phyloP scores from a whole-genome alignment of 2,113 vertebrate species.

The Neoarius graeffei region DNA sequence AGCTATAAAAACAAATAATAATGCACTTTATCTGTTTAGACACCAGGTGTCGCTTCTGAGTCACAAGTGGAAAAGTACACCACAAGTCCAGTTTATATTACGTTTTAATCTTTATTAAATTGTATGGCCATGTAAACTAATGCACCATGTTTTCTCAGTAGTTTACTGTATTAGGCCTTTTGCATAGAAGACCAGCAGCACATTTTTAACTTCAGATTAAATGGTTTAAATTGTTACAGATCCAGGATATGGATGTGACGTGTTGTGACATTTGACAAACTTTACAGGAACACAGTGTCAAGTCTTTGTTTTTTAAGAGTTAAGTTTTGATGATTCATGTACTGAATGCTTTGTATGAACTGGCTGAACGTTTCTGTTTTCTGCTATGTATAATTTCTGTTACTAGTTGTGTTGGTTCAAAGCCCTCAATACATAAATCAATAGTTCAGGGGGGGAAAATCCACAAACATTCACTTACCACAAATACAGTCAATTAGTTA shows the following conservation, averaged over 20 bases:
- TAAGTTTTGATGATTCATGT: background rate
- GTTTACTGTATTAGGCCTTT: constrained; percentile 5
- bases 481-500: constrained; percentile 1
- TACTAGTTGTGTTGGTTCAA: background rate
- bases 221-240: background rate
- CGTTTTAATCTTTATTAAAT: background rate
- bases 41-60: background rate
- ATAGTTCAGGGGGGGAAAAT: background rate
- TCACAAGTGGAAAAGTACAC: background rate
- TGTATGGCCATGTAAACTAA: background rate
- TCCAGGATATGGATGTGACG: background rate
- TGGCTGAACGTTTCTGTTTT: background rate
- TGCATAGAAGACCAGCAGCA: constrained; percentile 7
- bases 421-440: background rate
- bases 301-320: background rate
- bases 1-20: background rate
- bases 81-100: background rate
- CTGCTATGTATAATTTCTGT: background rate
- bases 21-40: background rate
- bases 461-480: background rate
- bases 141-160: constrained; percentile 6
- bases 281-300: background rate
- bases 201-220: background rate
- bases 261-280: background rate
- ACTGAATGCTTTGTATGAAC: background rate